Evolutionary conservation across 2,888 invertebrate species (phyloP).

Genomic region (Eueremaeus valkanovi): DNA sequence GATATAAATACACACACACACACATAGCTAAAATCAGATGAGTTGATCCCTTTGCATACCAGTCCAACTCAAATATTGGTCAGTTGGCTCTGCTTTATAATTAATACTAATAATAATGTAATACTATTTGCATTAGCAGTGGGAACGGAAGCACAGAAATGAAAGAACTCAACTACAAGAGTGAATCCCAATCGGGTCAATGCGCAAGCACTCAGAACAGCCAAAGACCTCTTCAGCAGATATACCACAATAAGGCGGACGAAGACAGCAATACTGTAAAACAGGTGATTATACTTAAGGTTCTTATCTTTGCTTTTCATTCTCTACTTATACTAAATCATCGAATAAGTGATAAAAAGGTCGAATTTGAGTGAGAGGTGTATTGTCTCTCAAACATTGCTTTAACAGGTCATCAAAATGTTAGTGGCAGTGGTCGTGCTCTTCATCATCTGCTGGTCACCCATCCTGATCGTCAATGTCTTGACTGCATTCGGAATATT

Average conservation of each 20-base stretch:
- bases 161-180: not conserved
- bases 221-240: slow-evolving; percentile 28
- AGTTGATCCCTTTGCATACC: no score
- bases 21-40: no score
- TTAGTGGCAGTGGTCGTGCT: slow-evolving; percentile 65
- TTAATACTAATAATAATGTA: not conserved
- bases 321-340: not conserved
- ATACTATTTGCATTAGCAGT: not conserved
- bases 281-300: slow-evolving; percentile 49
- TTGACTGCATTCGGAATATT: slow-evolving; percentile 62
- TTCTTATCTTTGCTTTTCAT: not conserved
- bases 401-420: slow-evolving; percentile 67
- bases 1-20: no score
- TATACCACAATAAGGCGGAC: slow-evolving; percentile 43
- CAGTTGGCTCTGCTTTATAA: not conserved
- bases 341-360: not conserved
- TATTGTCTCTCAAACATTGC: not conserved
- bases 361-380: not conserved
- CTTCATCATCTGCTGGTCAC: slow-evolving; percentile 67
- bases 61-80: no score
- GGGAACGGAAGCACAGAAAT: slow-evolving; percentile 12
- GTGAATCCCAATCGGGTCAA: not conserved
- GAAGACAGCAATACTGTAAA: slow-evolving; percentile 52
- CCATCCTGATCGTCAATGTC: slow-evolving; percentile 63
- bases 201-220: not conserved